Evolutionary conservation across 2,888 invertebrate genomes (phyloP).

Genomic region (Hirtodrosophila cameraria): DNA sequence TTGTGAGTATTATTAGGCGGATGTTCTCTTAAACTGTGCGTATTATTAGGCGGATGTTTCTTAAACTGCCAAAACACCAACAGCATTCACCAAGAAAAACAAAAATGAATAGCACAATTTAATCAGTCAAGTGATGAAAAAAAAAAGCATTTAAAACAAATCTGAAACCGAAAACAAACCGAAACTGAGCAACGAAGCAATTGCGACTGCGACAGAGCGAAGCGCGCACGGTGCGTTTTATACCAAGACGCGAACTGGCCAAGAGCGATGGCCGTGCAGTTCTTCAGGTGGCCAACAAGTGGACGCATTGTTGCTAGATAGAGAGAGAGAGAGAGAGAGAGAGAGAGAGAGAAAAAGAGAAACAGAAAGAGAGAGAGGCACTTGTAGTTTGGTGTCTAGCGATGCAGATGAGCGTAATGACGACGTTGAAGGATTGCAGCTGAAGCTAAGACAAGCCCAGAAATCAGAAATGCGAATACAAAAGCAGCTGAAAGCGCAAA

Average conservation of each 20-base stretch:
- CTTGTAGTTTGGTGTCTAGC: conserved; percentile 4
- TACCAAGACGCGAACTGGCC: conserved; percentile 51
- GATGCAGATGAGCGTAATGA: conserved; percentile 38
- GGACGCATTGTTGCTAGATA: conserved; percentile 49
- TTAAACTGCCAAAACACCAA: background rate
- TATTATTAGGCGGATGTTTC: conserved; percentile 15
- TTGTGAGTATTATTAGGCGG: conserved; percentile 5
- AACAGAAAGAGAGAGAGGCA: background rate
- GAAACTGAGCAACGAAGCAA: conserved; percentile 55
- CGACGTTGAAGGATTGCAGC: conserved; percentile 42
- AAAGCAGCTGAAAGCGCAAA: conserved; percentile 40
- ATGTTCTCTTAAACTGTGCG: conserved; percentile 14
- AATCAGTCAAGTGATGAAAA: background rate
- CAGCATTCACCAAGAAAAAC: conserved; percentile 15
- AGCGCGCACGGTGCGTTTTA: conserved; percentile 61
- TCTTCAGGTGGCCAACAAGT: conserved; percentile 54
- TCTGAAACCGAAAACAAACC: conserved; percentile 45
- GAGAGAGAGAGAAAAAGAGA: background rate
- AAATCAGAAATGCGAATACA: conserved; percentile 33
- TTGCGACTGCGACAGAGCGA: conserved; percentile 70
- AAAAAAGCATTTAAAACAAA: conserved; percentile 4
- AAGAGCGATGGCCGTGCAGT: conserved; percentile 46
- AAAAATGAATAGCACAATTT: background rate
- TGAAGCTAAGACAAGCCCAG: conserved; percentile 31
- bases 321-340: conserved; percentile 1